Evolutionary conservation across 2,113 vertebrate species (phyloP).

Genomic region (Podilymbus podiceps): DNA sequence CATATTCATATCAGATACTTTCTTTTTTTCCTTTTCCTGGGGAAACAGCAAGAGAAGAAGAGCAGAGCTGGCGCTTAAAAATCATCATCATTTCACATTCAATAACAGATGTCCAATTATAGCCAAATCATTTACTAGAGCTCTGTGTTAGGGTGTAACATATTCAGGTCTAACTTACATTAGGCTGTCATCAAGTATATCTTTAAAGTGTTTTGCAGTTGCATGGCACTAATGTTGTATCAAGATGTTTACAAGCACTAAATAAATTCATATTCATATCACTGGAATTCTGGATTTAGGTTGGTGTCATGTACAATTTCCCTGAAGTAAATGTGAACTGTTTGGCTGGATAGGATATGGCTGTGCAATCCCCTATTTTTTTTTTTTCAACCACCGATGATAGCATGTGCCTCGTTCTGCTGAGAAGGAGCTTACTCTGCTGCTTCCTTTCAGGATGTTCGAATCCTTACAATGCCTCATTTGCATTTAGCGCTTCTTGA

Average conservation of each 20-base stretch:
- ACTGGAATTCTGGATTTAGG: neutral
- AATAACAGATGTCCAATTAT: neutral
- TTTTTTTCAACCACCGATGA: neutral
- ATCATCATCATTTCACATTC: neutral
- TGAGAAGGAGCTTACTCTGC: neutral
- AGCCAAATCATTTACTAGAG: neutral
- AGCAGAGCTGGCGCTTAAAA: neutral
- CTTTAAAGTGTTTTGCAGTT: neutral
- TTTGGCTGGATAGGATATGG: neutral
- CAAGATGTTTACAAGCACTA: slow-evolving; percentile 45
- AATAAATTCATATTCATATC: slow-evolving; percentile 15
- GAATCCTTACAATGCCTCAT: neutral
- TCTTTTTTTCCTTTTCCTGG: neutral
- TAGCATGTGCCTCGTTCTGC: neutral
- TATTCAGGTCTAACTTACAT: neutral
- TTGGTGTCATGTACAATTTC: neutral
- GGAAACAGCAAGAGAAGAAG: neutral
- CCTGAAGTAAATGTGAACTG: neutral
- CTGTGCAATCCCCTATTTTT: neutral
- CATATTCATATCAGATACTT: neutral
- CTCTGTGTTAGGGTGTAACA: neutral
- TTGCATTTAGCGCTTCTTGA: neutral
- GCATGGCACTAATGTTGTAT: neutral
- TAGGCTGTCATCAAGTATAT: neutral
- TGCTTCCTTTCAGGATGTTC: neutral